Evolutionary conservation across 2,888 invertebrate genomes (phyloP).

Genomic region (Epirrhoe tristata): DNA sequence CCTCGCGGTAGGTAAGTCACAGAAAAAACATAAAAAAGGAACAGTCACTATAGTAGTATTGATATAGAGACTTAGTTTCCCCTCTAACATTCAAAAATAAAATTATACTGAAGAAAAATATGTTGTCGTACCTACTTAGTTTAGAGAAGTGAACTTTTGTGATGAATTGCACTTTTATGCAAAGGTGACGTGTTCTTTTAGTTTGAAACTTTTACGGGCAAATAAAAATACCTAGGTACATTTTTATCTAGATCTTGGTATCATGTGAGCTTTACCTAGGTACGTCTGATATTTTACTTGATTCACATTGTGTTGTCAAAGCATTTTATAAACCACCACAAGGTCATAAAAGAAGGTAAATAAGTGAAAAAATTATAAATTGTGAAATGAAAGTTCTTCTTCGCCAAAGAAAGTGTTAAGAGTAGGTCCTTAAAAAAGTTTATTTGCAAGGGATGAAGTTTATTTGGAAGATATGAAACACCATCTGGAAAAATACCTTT

Average conservation of each 20-base stretch:
- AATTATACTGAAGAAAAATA: slow-evolving; percentile 51
- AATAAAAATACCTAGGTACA: neutral
- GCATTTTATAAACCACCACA: too few species aligned
- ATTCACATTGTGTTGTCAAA: too few species aligned
- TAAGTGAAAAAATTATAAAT: too few species aligned
- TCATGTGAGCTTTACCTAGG: too few species aligned
- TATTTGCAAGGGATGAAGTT: too few species aligned
- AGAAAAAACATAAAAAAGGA: slow-evolving; percentile 20
- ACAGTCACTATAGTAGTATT: slow-evolving; percentile 48
- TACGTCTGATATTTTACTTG: too few species aligned
- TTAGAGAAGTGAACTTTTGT: slow-evolving; percentile 39
- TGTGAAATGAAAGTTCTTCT: too few species aligned
- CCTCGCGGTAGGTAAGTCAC: slow-evolving; percentile 46
- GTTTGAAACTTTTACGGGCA: slow-evolving; percentile 5
- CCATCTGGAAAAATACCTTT: too few species aligned
- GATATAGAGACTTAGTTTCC: slow-evolving; percentile 55
- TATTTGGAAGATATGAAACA: too few species aligned
- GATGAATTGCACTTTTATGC: slow-evolving; percentile 37
- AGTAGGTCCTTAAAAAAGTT: too few species aligned
- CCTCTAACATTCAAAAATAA: slow-evolving; percentile 50
- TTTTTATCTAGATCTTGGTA: neutral
- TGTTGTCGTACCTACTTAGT: slow-evolving; percentile 34
- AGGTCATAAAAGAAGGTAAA: too few species aligned
- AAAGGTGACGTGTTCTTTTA: slow-evolving; percentile 20
- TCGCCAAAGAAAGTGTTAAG: too few species aligned